These are phyloP conservation scores for Plotosus lineatus DNA, from an alignment of 2,113 vertebrate species.

Conservation along the genomic window DNA sequence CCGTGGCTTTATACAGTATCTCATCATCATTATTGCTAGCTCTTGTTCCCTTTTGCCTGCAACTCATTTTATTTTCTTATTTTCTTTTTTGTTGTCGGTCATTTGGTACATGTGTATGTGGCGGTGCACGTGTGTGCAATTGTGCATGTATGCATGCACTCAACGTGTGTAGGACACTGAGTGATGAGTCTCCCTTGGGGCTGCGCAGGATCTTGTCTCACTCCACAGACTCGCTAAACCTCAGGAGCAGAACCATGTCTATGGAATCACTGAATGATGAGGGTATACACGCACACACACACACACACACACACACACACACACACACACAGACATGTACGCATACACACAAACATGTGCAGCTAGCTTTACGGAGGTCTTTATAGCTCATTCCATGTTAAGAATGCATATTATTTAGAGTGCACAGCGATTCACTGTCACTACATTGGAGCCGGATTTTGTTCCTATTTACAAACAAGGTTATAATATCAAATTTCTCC, in stretches of 20 bases:
- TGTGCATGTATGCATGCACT: slow-evolving; percentile 42
- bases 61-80: slow-evolving; percentile 23
- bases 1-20: background rate
- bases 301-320: background rate
- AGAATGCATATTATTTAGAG: background rate
- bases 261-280: slow-evolving; percentile 91
- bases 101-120: slow-evolving; percentile 34
- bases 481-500: background rate
- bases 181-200: slow-evolving; percentile 84
- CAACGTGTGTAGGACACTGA: slow-evolving; percentile 75
- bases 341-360: background rate
- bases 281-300: slow-evolving; percentile 65
- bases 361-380: background rate
- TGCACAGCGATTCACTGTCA: background rate
- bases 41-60: slow-evolving; percentile 22
- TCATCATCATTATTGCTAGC: background rate
- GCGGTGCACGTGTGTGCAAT: slow-evolving; percentile 40
- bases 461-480: background rate
- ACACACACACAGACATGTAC: background rate
- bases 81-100: slow-evolving; percentile 28
- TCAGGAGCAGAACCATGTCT: slow-evolving; percentile 83
- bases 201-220: slow-evolving; percentile 91
- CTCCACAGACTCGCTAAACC: slow-evolving; percentile 89
- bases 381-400: background rate
- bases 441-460: background rate